These are phyloP conservation scores for Andrena camellia DNA, from an alignment of 2,888 invertebrate genomes.

Conservation along the genomic window DNA sequence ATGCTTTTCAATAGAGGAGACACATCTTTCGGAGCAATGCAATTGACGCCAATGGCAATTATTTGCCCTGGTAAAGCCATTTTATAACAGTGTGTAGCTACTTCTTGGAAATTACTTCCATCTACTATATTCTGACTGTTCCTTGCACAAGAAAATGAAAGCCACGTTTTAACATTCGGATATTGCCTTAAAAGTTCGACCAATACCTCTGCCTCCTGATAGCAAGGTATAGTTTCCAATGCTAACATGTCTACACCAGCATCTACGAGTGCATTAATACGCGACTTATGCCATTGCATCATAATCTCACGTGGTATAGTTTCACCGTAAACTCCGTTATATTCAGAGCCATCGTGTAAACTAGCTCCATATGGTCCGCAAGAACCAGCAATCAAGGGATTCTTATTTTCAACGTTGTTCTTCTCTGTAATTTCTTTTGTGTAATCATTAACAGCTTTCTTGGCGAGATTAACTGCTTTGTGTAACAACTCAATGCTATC, in stretches of 20 bases:
- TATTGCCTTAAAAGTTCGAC: slow-evolving; percentile 92
- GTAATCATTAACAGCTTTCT: slow-evolving; percentile 88
- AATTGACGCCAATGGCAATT: slow-evolving; percentile 96
- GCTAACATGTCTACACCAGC: slow-evolving; percentile 94
- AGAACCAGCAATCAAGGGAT: slow-evolving; percentile 93
- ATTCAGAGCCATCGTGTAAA: slow-evolving; percentile 96
- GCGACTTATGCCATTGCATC: slow-evolving; percentile 93
- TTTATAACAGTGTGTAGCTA: slow-evolving; percentile 89
- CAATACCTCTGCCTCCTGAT: slow-evolving; percentile 93
- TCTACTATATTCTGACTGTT: slow-evolving; percentile 90
- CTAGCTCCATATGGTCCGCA: slow-evolving; percentile 97
- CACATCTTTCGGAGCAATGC: slow-evolving; percentile 90
- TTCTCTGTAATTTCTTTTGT: slow-evolving; percentile 69
- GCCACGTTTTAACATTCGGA: slow-evolving; percentile 93
- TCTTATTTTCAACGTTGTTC: slow-evolving; percentile 69
- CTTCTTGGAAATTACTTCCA: slow-evolving; percentile 92
- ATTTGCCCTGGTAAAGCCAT: slow-evolving; percentile 89
- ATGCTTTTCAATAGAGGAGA: slow-evolving; percentile 87
- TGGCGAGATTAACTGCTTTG: slow-evolving; percentile 91
- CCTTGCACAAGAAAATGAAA: slow-evolving; percentile 93
- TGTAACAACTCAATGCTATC: slow-evolving; percentile 87
- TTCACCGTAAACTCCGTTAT: slow-evolving; percentile 93
- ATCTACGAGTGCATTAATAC: slow-evolving; percentile 92
- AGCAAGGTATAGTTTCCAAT: slow-evolving; percentile 96
- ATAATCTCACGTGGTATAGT: slow-evolving; percentile 88